Conservation (phyloP, 37 sponge, comb jelly and placozoan genomes). For the Axinella damicornis region DNA sequence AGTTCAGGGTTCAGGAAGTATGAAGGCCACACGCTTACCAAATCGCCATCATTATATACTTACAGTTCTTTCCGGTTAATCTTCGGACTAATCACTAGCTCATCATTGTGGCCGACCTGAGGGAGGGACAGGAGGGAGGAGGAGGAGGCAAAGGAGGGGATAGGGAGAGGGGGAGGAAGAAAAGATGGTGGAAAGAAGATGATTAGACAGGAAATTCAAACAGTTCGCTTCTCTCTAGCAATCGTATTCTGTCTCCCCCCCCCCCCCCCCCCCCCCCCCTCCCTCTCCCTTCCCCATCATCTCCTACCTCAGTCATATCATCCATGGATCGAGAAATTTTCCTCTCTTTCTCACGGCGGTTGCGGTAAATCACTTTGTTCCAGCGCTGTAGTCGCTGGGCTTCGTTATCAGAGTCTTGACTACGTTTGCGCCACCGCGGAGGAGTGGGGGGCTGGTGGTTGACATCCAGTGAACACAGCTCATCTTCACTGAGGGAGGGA, state of each 20-base stretch:
- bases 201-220: neutral
- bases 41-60: too few species aligned
- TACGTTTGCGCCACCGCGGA: neutral
- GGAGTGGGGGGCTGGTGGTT: neutral
- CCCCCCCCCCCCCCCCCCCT: too few species aligned
- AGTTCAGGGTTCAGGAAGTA: too few species aligned
- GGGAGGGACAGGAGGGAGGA: neutral
- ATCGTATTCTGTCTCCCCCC: too few species aligned
- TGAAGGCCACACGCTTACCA: too few species aligned
- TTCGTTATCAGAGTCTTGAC: too few species aligned
- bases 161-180: neutral
- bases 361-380: too few species aligned
- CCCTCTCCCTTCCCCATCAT: too few species aligned
- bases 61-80: too few species aligned
- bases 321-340: slow-evolving; percentile 5
- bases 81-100: too few species aligned
- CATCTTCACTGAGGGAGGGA: neutral
- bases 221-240: neutral
- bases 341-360: neutral
- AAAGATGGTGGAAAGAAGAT: neutral
- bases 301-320: neutral
- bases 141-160: neutral
- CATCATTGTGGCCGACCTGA: too few species aligned
- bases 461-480: neutral
- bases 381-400: too few species aligned